phyloP scores from a whole-genome alignment of 2,113 vertebrate genomes.

The Trachemys scripta region DNA sequence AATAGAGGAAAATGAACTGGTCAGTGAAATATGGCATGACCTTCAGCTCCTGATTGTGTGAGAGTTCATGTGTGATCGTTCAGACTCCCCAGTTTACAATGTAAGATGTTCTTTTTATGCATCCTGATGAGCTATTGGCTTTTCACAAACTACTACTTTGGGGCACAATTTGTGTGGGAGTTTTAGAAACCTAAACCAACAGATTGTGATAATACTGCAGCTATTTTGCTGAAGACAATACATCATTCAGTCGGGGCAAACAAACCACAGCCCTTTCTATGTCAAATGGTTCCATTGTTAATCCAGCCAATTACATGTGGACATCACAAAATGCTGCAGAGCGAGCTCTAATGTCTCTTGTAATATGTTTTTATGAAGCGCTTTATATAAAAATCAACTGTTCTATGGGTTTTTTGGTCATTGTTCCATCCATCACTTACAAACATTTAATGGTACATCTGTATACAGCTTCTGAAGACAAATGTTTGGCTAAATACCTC shows the following conservation, averaged over 20 bases:
- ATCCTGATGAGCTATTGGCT: neutral
- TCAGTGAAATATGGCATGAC: neutral
- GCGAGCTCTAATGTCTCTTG: neutral
- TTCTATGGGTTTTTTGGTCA: neutral
- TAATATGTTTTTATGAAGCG: neutral
- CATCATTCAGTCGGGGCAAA: conserved; percentile 32
- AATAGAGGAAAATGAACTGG: neutral
- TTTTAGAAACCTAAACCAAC: neutral
- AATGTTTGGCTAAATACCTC: neutral
- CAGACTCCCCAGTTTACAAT: neutral
- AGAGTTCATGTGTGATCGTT: neutral
- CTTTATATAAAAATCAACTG: neutral
- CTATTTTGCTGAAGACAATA: conserved; percentile 24
- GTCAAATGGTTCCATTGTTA: neutral
- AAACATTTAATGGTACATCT: neutral
- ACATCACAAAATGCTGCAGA: neutral
- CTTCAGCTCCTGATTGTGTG: neutral
- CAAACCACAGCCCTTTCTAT: neutral
- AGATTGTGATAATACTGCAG: neutral
- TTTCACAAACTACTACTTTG: neutral
- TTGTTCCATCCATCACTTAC: neutral
- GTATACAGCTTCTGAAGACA: neutral
- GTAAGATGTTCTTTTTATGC: neutral
- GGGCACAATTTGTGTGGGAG: neutral
- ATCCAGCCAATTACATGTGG: neutral